phyloP scores from a whole-genome alignment of 2,888 invertebrate species.

The Pandemis corylana region DNA sequence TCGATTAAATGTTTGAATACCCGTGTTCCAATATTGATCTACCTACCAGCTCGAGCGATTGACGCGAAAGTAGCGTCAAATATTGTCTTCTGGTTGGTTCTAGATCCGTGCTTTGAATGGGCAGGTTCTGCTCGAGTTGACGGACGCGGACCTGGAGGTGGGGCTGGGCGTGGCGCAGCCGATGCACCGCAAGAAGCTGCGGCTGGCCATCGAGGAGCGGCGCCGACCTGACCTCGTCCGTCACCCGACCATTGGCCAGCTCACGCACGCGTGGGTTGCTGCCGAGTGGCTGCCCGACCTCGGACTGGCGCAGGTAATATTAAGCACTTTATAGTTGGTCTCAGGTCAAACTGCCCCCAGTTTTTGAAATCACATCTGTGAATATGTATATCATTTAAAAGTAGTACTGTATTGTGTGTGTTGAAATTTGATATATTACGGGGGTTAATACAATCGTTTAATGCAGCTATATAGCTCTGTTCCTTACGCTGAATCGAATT shows the following conservation, averaged over 20 bases:
- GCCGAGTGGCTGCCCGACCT: conserved; percentile 97
- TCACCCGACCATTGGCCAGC: conserved; percentile 93
- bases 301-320: conserved; percentile 89
- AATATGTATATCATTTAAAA: too few relatives aligned
- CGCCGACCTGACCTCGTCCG: conserved; percentile 94
- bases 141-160: conserved; percentile 95
- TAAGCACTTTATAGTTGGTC: not conserved
- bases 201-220: conserved; percentile 97
- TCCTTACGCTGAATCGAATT: too few relatives aligned
- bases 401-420: too few relatives aligned
- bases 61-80: conserved; percentile 83
- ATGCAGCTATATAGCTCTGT: too few relatives aligned
- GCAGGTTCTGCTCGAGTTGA: conserved; percentile 95
- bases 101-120: conserved; percentile 88
- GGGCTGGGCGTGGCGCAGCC: conserved; percentile 96
- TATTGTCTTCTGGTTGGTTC: conserved; percentile 86
- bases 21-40: not conserved
- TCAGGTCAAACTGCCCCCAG: too few relatives aligned
- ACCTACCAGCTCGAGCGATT: conserved; percentile 47
- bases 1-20: not conserved
- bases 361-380: too few relatives aligned
- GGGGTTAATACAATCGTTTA: too few relatives aligned
- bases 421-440: too few relatives aligned
- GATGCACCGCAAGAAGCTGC: conserved; percentile 96
- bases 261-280: conserved; percentile 97